These are phyloP conservation scores for Notarius quadriscutis DNA, from an alignment of 2,113 vertebrate species.

Conservation along the genomic window DNA sequence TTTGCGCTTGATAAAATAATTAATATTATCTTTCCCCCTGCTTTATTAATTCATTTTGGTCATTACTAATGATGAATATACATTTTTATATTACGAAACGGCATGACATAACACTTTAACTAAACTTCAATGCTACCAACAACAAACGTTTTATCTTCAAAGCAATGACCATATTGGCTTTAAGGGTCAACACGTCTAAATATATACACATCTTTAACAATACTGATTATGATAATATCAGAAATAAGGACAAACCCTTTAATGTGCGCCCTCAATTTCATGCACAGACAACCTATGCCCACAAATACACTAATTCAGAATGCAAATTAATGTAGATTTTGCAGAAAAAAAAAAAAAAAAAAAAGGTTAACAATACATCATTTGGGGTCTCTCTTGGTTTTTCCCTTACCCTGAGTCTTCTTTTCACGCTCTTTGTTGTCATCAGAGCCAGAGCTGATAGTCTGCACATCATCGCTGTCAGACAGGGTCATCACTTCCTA, in stretches of 20 bases:
- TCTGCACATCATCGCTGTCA: slow-evolving; percentile 96
- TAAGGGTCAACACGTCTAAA: background rate
- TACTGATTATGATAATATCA: background rate
- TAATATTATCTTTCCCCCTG: too few species aligned
- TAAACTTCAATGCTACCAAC: background rate
- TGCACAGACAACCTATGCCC: too few species aligned
- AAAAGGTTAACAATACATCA: too few species aligned
- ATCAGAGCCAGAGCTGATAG: slow-evolving; percentile 93
- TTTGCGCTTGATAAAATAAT: too few species aligned
- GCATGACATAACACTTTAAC: background rate
- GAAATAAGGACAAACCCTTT: background rate
- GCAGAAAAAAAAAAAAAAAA: too few species aligned
- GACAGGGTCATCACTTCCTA: slow-evolving; percentile 90
- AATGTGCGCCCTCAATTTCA: background rate
- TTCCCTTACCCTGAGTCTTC: slow-evolving; percentile 47
- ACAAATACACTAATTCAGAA: too few species aligned
- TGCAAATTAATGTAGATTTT: too few species aligned
- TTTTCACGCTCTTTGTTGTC: slow-evolving; percentile 84
- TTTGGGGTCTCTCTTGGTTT: background rate
- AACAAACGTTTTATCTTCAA: background rate
- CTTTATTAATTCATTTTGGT: too few species aligned
- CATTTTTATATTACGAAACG: too few species aligned
- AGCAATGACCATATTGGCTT: background rate
- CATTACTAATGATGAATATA: too few species aligned
- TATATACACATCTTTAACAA: background rate